A percentile compares a stretch with the other conserved stretches of the same genome.
Evolutionary conservation across 2,888 invertebrate genomes (phyloP).

Genomic region (Ptychoptera albimana): DNA sequence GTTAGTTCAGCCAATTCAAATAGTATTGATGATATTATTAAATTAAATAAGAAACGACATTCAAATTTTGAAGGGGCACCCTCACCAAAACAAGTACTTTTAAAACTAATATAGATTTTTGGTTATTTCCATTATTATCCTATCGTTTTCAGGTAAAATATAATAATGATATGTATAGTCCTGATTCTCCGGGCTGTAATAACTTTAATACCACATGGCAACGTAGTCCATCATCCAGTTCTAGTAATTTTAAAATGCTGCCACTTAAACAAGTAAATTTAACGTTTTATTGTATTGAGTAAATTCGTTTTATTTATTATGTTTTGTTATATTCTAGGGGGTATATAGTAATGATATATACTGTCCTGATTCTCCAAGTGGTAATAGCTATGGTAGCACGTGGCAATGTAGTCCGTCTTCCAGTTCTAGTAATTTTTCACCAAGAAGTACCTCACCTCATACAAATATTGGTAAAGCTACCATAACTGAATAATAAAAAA

Average conservation of each 20-base stretch:
- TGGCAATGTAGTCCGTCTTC: slow-evolving; percentile 1
- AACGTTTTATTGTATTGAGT: no score
- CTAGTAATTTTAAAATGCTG: not conserved
- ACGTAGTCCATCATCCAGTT: slow-evolving; percentile 1
- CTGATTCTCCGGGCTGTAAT: slow-evolving; percentile 24
- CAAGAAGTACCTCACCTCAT: slow-evolving; percentile 5
- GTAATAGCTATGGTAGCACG: slow-evolving; percentile 10
- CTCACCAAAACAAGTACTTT: no score
- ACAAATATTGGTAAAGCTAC: not conserved
- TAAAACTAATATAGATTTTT: no score
- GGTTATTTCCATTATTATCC: not conserved
- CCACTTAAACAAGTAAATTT: no score
- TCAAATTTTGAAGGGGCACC: no score
- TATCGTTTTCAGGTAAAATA: not conserved
- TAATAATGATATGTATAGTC: slow-evolving; percentile 2
- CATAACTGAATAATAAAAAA: no score
- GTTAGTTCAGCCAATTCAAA: not conserved
- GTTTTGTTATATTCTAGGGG: no score
- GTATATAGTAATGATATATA: no score
- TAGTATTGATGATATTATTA: not conserved
- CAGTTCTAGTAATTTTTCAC: slow-evolving; percentile 1
- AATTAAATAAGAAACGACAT: no score
- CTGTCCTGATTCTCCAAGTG: slow-evolving; percentile 23
- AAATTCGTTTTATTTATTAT: not conserved
- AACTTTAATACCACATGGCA: slow-evolving; percentile 3